Evolutionary conservation across 2,797 vertebrate species (phyloP), one percentile per base, ranked within the genome.

Genomic region (Anableps anableps): DNA sequence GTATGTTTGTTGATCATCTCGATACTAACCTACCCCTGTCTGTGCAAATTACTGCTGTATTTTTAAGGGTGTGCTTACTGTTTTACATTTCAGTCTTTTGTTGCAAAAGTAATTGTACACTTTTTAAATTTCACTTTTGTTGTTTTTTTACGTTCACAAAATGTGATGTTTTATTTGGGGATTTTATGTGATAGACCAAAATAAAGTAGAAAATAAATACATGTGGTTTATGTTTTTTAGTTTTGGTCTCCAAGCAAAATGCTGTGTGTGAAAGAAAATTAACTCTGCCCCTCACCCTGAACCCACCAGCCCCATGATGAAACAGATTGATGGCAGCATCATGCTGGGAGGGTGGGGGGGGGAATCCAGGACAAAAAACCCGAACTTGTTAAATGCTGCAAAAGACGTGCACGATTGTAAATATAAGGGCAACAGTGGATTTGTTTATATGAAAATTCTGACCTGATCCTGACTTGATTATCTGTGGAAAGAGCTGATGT

Each of bases 1-100:
- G 51, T 74, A n/a, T 76, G 75, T 43, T 29, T 34, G 50, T 53
- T 66, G 62, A 85, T 51, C 55, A 53, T 38, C 43, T 9, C 41
- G 50, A 0, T 47, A 17, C 11, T 73, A 47, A 29, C 71, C 31
- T 29, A 3, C 62, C 2, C 14, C 10, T 29, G 50, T 68, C 9
- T 71, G 29, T 17, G 64, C 74, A 29, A 81, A 82, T n/a, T 5
- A 31, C 14, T 82, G 19, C 38, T 41, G 26, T n/a, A 36, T 9
- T 26, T 34, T 75, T 19, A 9, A 5, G 31, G 14, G 48, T 29
- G 13, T 4, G 50, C 10, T 41, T 62, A 21, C 11, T 36, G 0
- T 1, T 75, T 29, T 16, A 14, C 48, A 2, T 41, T 23, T 16
- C 34, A 51, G 3, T 29, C 3, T 14, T n/a, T 60, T 29, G 41